Conservation (phyloP, 2,888 invertebrate species). For the Euzetes globulus region DNA sequence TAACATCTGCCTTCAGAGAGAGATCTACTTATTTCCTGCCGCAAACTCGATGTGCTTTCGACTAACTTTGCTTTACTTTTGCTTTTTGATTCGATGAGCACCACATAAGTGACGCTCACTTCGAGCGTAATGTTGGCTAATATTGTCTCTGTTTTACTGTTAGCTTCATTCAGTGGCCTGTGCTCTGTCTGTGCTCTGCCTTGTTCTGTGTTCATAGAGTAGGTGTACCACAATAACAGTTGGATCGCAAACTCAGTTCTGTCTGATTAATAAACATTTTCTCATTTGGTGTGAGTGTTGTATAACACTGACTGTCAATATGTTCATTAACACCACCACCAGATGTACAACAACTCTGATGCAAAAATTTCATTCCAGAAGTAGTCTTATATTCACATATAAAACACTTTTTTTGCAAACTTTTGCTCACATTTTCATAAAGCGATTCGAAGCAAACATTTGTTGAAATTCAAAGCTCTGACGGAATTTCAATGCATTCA, state of each 20-base stretch:
- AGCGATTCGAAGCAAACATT: neutral
- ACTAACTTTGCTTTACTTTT: too few species aligned
- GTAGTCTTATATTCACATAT: neutral
- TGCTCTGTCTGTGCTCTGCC: neutral
- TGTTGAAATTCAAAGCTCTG: neutral
- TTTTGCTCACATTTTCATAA: neutral
- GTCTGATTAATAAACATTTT: neutral
- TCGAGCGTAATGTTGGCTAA: neutral
- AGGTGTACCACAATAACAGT: constrained; percentile 1
- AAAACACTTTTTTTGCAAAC: neutral
- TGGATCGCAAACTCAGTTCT: constrained; percentile 15
- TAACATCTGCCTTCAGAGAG: constrained; percentile 3
- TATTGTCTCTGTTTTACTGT: neutral
- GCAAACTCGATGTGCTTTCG: constrained; percentile 10
- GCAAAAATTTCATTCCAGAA: neutral
- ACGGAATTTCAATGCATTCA: neutral
- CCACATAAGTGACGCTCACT: constrained; percentile 11
- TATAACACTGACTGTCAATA: constrained; percentile 21
- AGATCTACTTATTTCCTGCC: constrained; percentile 22
- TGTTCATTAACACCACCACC: constrained; percentile 12
- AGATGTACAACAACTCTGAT: neutral
- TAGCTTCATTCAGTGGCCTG: neutral
- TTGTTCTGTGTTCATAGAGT: neutral
- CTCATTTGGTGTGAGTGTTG: neutral
- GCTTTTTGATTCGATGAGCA: constrained; percentile 10